These are phyloP conservation scores for Drosophila mojavensis DNA, from an alignment of 1,140 invertebrate species.

Conservation along the genomic window DNA sequence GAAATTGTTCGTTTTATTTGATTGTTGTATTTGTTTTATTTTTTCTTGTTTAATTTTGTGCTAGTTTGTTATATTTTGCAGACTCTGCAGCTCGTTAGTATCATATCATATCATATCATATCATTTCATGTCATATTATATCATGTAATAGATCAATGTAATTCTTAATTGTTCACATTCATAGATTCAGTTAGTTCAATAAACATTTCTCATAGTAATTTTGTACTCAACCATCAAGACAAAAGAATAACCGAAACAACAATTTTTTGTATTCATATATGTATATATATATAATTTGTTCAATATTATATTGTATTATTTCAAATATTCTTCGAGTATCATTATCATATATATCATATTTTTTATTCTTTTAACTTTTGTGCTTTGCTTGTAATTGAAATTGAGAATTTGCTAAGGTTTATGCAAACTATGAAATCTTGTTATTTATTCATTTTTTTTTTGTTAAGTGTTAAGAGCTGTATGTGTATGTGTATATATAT, in stretches of 20 bases:
- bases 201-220: slow-evolving; percentile 23
- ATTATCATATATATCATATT: too few species aligned
- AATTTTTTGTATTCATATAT: slow-evolving; percentile 26
- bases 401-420: too few species aligned
- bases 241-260: slow-evolving; percentile 39
- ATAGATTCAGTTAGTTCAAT: slow-evolving; percentile 37
- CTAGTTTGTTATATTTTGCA: slow-evolving; percentile 36
- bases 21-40: slow-evolving; percentile 30
- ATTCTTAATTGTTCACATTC: slow-evolving; percentile 47
- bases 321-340: too few species aligned
- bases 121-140: background rate
- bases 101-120: too few species aligned
- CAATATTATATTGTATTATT: background rate
- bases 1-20: slow-evolving; percentile 1
- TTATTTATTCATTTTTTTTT: too few species aligned
- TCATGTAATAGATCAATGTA: slow-evolving; percentile 27
- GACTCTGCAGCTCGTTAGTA: too few species aligned
- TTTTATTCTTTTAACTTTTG: too few species aligned
- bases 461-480: too few species aligned
- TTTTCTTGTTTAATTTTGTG: slow-evolving; percentile 43
- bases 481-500: too few species aligned
- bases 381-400: too few species aligned
- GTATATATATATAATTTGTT: slow-evolving; percentile 16
- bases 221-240: slow-evolving; percentile 49
- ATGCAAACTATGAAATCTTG: too few species aligned